Base-by-base conservation (phyloP, 2,888 invertebrate genomes). In the Agriotes lineatus region DNA sequence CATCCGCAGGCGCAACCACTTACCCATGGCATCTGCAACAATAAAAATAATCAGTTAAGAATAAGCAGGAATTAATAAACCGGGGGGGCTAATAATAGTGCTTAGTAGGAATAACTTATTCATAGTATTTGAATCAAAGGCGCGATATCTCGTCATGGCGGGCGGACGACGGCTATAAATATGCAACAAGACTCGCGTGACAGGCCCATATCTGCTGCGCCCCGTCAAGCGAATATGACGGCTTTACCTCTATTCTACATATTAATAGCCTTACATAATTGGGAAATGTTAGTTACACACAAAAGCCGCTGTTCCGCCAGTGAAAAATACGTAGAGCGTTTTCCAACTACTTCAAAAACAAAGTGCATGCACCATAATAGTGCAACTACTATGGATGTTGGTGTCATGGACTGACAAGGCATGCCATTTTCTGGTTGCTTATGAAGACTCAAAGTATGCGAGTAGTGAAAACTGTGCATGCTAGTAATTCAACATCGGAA, bases 1-100 rank as follows among this genome's bases (percentile, higher is more conserved):
- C 67, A 57, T 57, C 61, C 25, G 52, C 52, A 52, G 59, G 48
- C 50, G 52, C 57, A 76, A 79, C 82, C 85, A 90, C 91, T 92
- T 89, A 92, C 92, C 92, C 90, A 92, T 91, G 85, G 91, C 91
- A 88, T 92, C 92, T 92, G 92, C 82, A 92, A 92, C 90, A 91
- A 88, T 87, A 82, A 81, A 82, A 83, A 82, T 84, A 64, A 71
- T 25, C 35, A 30, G 54, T 35, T 69, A 65, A 37, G 9, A n/a
- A n/a, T n/a, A n/a, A n/a, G n/a, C n/a, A 22, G 37, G 50, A 56
- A 56, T 64, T 44, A 48, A 12, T 20, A 20, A 30, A 44, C 14
- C 6, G n/a, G 7, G 2, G 12, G 22, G 20, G 48, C 30, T 59
- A 25, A 20, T 61, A 61, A 61, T 30, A 61, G 35, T 61, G 39